Conservation (phyloP, 2,113 vertebrate species). For the Butorides virescens region DNA sequence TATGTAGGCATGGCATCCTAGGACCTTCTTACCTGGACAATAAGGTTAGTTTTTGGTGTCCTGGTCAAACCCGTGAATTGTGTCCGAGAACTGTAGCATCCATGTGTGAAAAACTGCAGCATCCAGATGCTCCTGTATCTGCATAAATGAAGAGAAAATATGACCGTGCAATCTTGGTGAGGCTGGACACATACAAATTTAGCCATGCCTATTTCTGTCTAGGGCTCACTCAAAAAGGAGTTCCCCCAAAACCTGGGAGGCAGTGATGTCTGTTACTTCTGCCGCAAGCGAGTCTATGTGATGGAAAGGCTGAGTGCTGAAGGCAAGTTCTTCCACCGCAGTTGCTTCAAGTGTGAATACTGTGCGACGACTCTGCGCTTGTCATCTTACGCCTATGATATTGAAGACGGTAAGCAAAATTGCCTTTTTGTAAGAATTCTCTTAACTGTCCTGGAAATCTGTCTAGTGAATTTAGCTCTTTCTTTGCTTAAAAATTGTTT, state of each 20-base stretch:
- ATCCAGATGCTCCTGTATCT: not conserved
- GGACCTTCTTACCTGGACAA: not conserved
- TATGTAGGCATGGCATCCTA: not conserved
- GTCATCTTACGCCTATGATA: slow-evolving; percentile 92
- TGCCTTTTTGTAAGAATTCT: not conserved
- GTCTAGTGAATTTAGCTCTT: not conserved
- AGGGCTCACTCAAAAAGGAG: slow-evolving; percentile 94
- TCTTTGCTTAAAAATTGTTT: not conserved
- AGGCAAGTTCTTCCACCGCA: slow-evolving; percentile 98
- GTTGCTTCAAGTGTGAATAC: slow-evolving; percentile 97
- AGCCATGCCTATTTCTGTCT: not conserved
- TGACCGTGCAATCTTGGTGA: fast-evolving
- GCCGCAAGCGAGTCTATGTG: slow-evolving; percentile 92
- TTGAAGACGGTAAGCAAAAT: slow-evolving; percentile 84
- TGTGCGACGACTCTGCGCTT: slow-evolving; percentile 91
- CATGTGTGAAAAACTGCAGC: not conserved
- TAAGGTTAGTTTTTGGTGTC: slow-evolving; percentile 16
- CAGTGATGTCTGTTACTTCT: slow-evolving; percentile 97
- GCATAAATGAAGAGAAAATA: not conserved
- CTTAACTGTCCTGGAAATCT: not conserved
- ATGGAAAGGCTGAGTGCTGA: slow-evolving; percentile 97
- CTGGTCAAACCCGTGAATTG: not conserved
- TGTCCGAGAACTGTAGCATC: not conserved
- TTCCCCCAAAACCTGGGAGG: slow-evolving; percentile 95
- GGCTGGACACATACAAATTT: fast-evolving